Conservation (phyloP, 2,888 invertebrate species). For the Notodonta ziczac region DNA sequence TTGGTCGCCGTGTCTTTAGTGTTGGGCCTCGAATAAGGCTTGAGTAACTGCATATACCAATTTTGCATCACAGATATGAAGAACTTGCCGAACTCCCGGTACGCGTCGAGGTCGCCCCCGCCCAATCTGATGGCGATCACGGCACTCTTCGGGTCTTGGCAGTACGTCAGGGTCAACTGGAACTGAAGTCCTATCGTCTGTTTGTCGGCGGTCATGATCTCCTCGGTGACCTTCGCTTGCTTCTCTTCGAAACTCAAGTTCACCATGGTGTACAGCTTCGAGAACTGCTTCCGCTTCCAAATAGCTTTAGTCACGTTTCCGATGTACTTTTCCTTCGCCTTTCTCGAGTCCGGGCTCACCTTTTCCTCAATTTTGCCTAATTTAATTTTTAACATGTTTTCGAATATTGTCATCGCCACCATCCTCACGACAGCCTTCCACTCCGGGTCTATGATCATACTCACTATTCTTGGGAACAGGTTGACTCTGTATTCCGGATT, state of each 20-base stretch:
- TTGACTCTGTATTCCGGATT: conserved; percentile 51
- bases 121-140: conserved; percentile 36
- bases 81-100: conserved; percentile 61
- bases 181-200: conserved; percentile 46
- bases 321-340: conserved; percentile 52
- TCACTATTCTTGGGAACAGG: conserved; percentile 49
- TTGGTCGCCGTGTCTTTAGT: conserved; percentile 35
- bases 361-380: conserved; percentile 50
- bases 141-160: conserved; percentile 40
- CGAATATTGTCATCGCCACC: conserved; percentile 50
- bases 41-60: conserved; percentile 53
- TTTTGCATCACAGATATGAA: conserved; percentile 47
- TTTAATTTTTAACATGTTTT: conserved; percentile 51
- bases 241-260: conserved; percentile 45
- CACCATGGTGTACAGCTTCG: conserved; percentile 30
- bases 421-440: conserved; percentile 57
- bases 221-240: conserved; percentile 56
- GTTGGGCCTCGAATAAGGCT: conserved; percentile 37
- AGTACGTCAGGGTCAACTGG: conserved; percentile 48
- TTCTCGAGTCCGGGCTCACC: conserved; percentile 39
- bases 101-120: conserved; percentile 48
- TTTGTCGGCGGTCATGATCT: conserved; percentile 46
- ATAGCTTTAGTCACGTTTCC: conserved; percentile 48
- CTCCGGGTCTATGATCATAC: conserved; percentile 42
- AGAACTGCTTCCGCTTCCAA: conserved; percentile 60